Percentiles rank a stretch among this genome's conserved stretches.
Evolutionary conservation across 2,888 invertebrate genomes (phyloP).

Genomic region (Yponomeuta sedellus): DNA sequence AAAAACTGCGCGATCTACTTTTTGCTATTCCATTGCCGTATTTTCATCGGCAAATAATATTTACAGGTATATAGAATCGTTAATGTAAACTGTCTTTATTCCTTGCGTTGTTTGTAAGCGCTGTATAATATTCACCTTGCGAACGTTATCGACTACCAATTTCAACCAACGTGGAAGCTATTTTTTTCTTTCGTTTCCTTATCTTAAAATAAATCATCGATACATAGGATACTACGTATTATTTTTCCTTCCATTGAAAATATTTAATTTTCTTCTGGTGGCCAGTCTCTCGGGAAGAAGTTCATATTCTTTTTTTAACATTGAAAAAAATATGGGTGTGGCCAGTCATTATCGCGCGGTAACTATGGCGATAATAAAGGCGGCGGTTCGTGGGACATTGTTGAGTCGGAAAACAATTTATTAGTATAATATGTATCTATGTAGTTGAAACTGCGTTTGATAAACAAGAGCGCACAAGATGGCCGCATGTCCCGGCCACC

Average conservation of each 20-base stretch:
- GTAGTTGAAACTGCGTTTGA: not conserved
- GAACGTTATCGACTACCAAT: not conserved
- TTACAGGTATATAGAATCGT: not conserved
- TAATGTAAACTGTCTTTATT: not conserved
- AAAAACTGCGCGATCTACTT: not conserved
- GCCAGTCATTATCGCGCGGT: not conserved
- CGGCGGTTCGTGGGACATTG: not conserved
- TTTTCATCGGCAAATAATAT: not conserved
- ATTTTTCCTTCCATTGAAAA: not conserved
- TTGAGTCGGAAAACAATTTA: not conserved
- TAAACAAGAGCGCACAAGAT: not conserved
- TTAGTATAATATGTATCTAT: too few relatives aligned
- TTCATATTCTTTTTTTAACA: not conserved
- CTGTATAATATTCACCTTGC: conserved; percentile 3
- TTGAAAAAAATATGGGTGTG: not conserved
- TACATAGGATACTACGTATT: too few relatives aligned
- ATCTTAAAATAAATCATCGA: too few relatives aligned
- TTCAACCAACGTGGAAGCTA: not conserved
- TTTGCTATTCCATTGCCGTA: conserved; percentile 9
- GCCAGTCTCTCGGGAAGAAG: not conserved
- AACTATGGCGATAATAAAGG: not conserved
- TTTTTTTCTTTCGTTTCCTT: not conserved
- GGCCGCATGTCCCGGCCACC: not conserved
- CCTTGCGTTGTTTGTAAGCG: not conserved
- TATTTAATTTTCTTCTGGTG: not conserved